Conservation (phyloP, 1,140 invertebrate species). For the Eciton burchellii region DNA sequence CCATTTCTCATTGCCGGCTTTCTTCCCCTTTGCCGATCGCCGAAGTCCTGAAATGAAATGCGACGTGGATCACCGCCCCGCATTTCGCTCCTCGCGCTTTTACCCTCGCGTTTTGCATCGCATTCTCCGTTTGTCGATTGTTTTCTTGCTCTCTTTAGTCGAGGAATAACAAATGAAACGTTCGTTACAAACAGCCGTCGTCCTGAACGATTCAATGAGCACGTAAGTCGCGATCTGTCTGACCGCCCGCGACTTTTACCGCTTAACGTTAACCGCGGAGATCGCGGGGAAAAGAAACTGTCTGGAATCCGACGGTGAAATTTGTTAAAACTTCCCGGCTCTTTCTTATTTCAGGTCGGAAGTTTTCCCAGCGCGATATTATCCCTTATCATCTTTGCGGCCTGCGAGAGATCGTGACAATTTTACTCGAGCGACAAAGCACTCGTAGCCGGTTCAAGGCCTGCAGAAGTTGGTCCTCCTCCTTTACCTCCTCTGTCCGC, state of each 20-base stretch:
- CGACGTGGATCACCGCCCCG: conserved; percentile 22
- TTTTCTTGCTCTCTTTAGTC: neutral
- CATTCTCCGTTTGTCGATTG: neutral
- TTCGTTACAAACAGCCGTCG: neutral
- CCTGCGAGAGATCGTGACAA: conserved; percentile 42
- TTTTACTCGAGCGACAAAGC: conserved; percentile 58
- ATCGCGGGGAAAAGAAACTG: neutral
- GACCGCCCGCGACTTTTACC: neutral
- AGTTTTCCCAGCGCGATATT: conserved; percentile 31
- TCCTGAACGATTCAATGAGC: neutral
- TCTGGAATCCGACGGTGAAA: conserved; percentile 22
- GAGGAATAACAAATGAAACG: neutral
- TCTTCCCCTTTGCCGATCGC: conserved; percentile 31
- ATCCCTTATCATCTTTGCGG: conserved; percentile 41
- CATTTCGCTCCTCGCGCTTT: conserved; percentile 15
- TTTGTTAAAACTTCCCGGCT: conserved; percentile 31
- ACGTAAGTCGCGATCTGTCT: neutral
- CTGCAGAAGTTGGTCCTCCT: conserved; percentile 48
- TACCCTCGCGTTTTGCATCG: neutral
- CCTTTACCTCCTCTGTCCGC: no score
- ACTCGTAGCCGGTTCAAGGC: conserved; percentile 30
- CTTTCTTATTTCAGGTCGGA: conserved; percentile 12
- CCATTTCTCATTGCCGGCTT: conserved; percentile 56
- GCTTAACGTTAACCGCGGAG: neutral
- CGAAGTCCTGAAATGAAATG: conserved; percentile 50